These are phyloP conservation scores for Meriones unguiculatus DNA, from an alignment of 2,113 vertebrate genomes.

Conservation along the genomic window DNA sequence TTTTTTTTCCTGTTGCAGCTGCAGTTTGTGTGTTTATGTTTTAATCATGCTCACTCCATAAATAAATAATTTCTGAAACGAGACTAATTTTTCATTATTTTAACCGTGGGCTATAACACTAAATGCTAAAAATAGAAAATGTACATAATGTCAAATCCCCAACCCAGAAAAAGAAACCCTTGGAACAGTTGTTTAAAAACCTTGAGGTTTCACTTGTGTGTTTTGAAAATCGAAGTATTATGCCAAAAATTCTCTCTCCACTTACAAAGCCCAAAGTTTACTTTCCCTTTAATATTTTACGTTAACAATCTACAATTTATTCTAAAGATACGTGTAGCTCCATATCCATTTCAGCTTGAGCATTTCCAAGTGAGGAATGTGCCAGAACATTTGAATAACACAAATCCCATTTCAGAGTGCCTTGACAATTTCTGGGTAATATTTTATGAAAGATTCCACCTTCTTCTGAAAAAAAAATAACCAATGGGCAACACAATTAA, in stretches of 20 bases:
- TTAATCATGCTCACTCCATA: constrained; percentile 89
- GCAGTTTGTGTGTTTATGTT: constrained; percentile 88
- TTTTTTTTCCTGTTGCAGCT: constrained; percentile 87
- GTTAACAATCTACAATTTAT: constrained; percentile 67
- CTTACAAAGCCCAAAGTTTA: constrained; percentile 81
- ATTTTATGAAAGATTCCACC: constrained; percentile 44
- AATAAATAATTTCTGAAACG: constrained; percentile 90
- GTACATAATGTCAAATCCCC: constrained; percentile 77
- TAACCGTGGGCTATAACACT: constrained; percentile 86
- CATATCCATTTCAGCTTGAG: constrained; percentile 49
- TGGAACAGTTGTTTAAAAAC: constrained; percentile 76
- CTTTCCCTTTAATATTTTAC: constrained; percentile 80
- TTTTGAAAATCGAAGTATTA: constrained; percentile 64
- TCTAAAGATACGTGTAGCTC: constrained; percentile 57
- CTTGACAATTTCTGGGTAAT: constrained; percentile 70
- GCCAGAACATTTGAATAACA: constrained; percentile 60
- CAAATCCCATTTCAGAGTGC: constrained; percentile 55
- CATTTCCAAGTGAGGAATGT: constrained; percentile 63
- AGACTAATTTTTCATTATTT: constrained; percentile 89
- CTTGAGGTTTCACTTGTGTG: constrained; percentile 66
- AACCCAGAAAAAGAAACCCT: constrained; percentile 75
- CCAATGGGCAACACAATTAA: background rate
- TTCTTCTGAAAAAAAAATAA: constrained; percentile 58
- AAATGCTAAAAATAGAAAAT: constrained; percentile 83
- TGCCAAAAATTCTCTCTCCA: constrained; percentile 74